Percentiles rank a stretch among this genome's conserved stretches.
phyloP scores from a whole-genome alignment of 1,140 invertebrate genomes.

The Calephelis nemesis region DNA sequence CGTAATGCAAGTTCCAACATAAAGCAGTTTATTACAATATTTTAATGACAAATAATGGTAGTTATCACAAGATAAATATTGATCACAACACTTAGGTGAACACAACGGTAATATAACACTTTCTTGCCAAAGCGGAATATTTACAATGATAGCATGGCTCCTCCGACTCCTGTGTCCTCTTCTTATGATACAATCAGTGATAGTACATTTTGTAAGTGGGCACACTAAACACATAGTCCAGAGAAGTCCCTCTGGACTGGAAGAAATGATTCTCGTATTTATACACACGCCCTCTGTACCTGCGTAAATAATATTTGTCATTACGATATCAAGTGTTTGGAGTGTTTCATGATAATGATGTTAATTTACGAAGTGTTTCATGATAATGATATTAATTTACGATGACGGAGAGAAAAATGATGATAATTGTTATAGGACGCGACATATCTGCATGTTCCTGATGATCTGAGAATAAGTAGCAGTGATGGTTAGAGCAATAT shows the following conservation, averaged over 20 bases:
- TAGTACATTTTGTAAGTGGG: slow-evolving; percentile 76
- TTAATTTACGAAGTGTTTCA: slow-evolving; percentile 21
- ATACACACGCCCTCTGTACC: slow-evolving; percentile 77
- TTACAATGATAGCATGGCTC: slow-evolving; percentile 54
- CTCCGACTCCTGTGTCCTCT: slow-evolving; percentile 30
- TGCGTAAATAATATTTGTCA: slow-evolving; percentile 67
- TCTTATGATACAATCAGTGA: slow-evolving; percentile 49
- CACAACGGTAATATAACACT: slow-evolving; percentile 50
- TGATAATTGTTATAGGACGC: slow-evolving; percentile 16
- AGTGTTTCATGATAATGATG: slow-evolving; percentile 30
- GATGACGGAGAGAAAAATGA: neutral
- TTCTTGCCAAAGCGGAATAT: slow-evolving; percentile 57
- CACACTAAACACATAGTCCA: slow-evolving; percentile 75
- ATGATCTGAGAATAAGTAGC: neutral
- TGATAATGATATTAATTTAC: slow-evolving; percentile 19
- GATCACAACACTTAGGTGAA: slow-evolving; percentile 64
- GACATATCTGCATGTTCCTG: neutral
- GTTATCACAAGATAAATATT: slow-evolving; percentile 69
- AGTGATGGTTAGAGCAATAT: slow-evolving; percentile 20
- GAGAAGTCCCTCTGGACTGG: slow-evolving; percentile 63
- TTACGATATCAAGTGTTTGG: slow-evolving; percentile 47
- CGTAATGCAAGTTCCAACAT: slow-evolving; percentile 19
- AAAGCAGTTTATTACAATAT: slow-evolving; percentile 33
- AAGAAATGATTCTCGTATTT: slow-evolving; percentile 78
- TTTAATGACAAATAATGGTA: slow-evolving; percentile 48